Conservation (phyloP, 2,113 vertebrate genomes). For the Anguilla rostrata region DNA sequence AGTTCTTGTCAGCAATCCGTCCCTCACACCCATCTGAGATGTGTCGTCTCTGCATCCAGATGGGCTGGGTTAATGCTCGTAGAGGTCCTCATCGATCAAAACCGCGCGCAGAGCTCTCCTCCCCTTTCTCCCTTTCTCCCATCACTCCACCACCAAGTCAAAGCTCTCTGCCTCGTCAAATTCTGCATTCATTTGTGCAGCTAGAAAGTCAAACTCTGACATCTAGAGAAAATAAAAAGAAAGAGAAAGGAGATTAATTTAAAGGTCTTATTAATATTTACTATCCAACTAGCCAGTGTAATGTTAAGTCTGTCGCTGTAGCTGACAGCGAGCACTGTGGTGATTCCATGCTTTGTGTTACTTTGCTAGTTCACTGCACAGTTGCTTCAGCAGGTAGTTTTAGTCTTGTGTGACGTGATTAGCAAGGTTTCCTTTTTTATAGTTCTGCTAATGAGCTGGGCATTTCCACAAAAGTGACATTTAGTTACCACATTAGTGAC, state of each 20-base stretch:
- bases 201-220: slow-evolving; percentile 76
- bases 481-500: no score
- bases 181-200: slow-evolving; percentile 81
- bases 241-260: background rate
- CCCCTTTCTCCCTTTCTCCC: background rate
- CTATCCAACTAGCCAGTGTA: no score
- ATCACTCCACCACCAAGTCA: slow-evolving; percentile 81
- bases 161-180: slow-evolving; percentile 85
- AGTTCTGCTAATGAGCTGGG: no score
- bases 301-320: no score
- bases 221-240: slow-evolving; percentile 50
- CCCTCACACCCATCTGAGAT: background rate
- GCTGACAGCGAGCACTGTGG: no score
- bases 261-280: no score
- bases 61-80: background rate
- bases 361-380: no score
- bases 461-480: no score
- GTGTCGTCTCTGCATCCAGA: background rate
- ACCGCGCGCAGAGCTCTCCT: background rate
- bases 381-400: no score
- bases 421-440: no score
- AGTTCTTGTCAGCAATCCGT: background rate
- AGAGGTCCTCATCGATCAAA: background rate
- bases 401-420: no score
- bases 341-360: no score